Conservation (phyloP, 2,113 vertebrate genomes). For the Entelurus aequoreus region DNA sequence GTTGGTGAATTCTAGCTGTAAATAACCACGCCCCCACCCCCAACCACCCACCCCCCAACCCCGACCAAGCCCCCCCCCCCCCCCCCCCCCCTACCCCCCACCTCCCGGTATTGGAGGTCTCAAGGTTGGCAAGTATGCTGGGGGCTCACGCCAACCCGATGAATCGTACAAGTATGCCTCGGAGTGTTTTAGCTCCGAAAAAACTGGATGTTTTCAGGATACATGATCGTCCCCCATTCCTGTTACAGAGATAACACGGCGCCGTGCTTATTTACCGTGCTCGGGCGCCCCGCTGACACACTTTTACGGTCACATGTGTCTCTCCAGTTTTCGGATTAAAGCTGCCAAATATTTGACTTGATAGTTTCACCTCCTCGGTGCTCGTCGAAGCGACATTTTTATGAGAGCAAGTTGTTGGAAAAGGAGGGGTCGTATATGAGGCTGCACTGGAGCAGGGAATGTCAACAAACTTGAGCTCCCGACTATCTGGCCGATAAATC, state of each 20-base stretch:
- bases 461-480: constrained; percentile 52
- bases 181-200: constrained; percentile 8
- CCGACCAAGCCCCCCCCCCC: too few species aligned
- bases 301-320: constrained; percentile 30
- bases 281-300: constrained; percentile 26
- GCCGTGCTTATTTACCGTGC: constrained; percentile 36
- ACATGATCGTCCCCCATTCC: constrained; percentile 18
- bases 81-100: too few species aligned
- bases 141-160: constrained; percentile 4
- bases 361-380: constrained; percentile 30
- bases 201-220: constrained; percentile 45
- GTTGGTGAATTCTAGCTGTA: too few species aligned
- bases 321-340: constrained; percentile 30
- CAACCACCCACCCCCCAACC: too few species aligned
- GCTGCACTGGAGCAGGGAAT: constrained; percentile 32
- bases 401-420: constrained; percentile 14
- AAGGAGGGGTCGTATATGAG: constrained; percentile 18
- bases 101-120: too few species aligned
- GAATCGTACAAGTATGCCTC: background rate
- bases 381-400: constrained; percentile 14
- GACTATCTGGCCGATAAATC: constrained; percentile 52
- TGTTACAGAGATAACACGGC: constrained; percentile 37
- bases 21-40: too few species aligned
- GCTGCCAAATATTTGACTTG: background rate
- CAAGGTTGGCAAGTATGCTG: too few species aligned